Base-by-base conservation (phyloP, 2,113 vertebrate genomes). In the Platichthys flesus region DNA sequence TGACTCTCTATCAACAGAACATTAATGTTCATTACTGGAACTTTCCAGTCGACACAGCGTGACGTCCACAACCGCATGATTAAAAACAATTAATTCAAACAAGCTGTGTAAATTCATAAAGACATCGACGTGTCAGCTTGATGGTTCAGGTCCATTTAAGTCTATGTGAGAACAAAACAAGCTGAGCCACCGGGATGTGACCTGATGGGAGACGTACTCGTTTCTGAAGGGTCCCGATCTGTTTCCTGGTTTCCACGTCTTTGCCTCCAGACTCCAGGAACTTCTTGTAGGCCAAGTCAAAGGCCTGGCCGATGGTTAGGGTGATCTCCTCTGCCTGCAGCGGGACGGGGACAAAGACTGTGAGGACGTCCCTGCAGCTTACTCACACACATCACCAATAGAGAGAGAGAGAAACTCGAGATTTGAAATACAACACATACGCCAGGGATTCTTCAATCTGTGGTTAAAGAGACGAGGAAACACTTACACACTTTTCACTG, bases 401-500 rank as follows among this genome's bases (percentile, higher is more conserved):
- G 1, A 7, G 5, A 31, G 31, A 31, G 31, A 31, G 31, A 31
- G 28, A 8, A 31, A 31, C 31, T 7, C 1, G 6, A 31, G 31
- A 31, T 31, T 31, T 31, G 18, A 51, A 18, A 51, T 0, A 51
- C 18, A 51, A 14, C 45, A 51, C 7, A 10, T 12, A 2, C 2
- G 9, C 10, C 12, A 40, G 12, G 40, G 40, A 10, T 49, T 49
- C 15, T 49, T 2, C 47, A 51, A 7, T 5, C 47, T 51, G 47
- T 42, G 0, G 10, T 23, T 5, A 23, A 55, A 12, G 3, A 55
- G 21, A 9, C 52, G 10, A 55, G 35, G 37, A 21, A 26, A 54
- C 92, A 94, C 97, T 96, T 98, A 99, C 98, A 96, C 97, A 99
- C 94, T 99, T 99, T 73, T 99, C 98, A 79, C 98, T 99, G 95